Base-by-base conservation (phyloP, 2,888 invertebrate genomes). In the Folsomia manolachei region DNA sequence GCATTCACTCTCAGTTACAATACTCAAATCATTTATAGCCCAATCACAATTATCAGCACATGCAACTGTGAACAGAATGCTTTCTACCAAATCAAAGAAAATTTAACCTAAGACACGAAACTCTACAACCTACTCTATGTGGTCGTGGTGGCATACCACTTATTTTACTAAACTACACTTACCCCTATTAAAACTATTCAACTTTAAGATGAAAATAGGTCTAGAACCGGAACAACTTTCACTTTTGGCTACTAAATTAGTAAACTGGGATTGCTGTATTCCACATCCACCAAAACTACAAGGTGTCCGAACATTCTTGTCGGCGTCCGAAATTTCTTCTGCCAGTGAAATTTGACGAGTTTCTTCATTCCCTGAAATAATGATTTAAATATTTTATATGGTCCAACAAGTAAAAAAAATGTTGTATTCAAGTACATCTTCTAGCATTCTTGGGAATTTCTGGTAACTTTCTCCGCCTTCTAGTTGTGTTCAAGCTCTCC, bases 371-470 rank as follows among this genome's bases (percentile, higher is more conserved):
- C 80, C 80, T 79, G 60, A n/a, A 64, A 63, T 21, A 68, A 25
- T 26, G n/a, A 25, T 63, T 25, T n/a, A 18, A 18, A 9, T 9
- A 14, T 14, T 14, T 9, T 9, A 61, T 61, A 24, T 26, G 63
- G 25, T n/a, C 63, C 21, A 9, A 18, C n/a, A 63, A 63, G 18
- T 63, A 9, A 63, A 26, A 62, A 11, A 24, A 62, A 23, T 60
- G 60, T 23, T 63, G 7, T 14, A 7, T 63, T 63, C 23, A 9
- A 56, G 70, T 76, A 77, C 79, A 79, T 75, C 74, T 73, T 72
- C 75, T 72, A n/a, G 76, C 39, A 72, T 91, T 91, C 84, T 93
- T 94, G 2, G 94, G 94, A 81, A 94, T 94, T 85, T 94, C 94
- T 51, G 94, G 94, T 26, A 94, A 86, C 85, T 92, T 92, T 85